Conservation (phyloP, 2,113 vertebrate species). For the Micronisus gabar region DNA sequence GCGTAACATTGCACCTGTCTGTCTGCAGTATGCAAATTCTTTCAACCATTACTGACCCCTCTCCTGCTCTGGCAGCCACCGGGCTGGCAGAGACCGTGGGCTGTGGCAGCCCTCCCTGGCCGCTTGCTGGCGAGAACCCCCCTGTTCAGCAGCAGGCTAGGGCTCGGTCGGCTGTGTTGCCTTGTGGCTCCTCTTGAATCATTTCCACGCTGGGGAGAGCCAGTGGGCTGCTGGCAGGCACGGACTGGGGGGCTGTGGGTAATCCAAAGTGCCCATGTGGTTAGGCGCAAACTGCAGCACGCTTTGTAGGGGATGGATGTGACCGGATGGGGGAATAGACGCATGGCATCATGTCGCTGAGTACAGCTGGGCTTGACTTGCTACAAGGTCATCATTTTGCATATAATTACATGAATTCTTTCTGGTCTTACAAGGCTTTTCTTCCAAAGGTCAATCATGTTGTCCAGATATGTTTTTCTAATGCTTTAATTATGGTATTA, state of each 20-base stretch:
- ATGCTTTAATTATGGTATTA: background rate
- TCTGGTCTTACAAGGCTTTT: background rate
- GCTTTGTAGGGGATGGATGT: rapidly evolving
- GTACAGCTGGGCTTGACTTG: background rate
- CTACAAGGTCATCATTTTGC: background rate
- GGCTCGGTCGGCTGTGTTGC: background rate
- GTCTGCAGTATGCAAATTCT: background rate
- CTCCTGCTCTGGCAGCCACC: background rate
- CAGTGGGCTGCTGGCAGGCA: background rate
- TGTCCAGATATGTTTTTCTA: background rate
- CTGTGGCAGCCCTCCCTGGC: background rate
- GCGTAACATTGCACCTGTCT: background rate
- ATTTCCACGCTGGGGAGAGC: background rate
- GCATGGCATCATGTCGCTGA: background rate
- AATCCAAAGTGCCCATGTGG: background rate
- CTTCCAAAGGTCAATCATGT: background rate
- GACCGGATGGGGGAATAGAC: background rate
- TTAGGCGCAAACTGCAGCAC: background rate
- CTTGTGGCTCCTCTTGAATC: background rate
- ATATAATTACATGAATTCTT: background rate
- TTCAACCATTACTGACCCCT: background rate
- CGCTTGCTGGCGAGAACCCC: rapidly evolving
- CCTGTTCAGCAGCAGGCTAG: background rate
- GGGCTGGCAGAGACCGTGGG: background rate
- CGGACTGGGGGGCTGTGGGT: too few species aligned